Evolutionary conservation across 2,113 vertebrate genomes (phyloP).

Genomic region (Bostrychus sinensis): DNA sequence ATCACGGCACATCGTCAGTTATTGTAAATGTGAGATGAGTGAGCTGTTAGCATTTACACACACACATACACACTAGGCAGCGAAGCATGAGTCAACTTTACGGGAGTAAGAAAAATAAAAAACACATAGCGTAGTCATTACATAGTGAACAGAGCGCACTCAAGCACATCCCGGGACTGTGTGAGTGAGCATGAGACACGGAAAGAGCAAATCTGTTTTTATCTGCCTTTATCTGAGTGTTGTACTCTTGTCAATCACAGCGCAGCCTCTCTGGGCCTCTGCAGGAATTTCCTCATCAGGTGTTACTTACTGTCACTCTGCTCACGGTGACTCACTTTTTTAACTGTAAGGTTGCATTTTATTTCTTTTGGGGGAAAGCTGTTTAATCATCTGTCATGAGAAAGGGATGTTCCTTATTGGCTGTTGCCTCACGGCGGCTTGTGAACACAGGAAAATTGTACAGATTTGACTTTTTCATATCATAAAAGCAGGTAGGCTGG

Average conservation of each 20-base stretch:
- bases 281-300: conserved; percentile 42
- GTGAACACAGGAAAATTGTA: no score
- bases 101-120: conserved; percentile 62
- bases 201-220: conserved; percentile 22
- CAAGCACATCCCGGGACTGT: conserved; percentile 49
- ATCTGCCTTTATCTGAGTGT: conserved; percentile 27
- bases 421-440: no score
- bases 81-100: conserved; percentile 61
- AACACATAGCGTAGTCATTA: conserved; percentile 66
- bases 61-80: conserved; percentile 31
- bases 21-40: conserved; percentile 59
- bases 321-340: neutral
- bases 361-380: neutral
- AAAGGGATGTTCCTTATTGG: no score
- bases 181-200: conserved; percentile 18
- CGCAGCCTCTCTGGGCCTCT: conserved; percentile 17
- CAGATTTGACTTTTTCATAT: no score
- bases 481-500: no score
- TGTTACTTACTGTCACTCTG: conserved; percentile 51
- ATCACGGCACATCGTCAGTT: conserved; percentile 67
- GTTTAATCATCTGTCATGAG: no score
- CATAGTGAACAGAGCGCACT: conserved; percentile 57
- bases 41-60: conserved; percentile 59
- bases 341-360: neutral
- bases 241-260: conserved; percentile 48